phyloP scores from a whole-genome alignment of 2,113 vertebrate genomes.

The Delphinapterus leucas region DNA sequence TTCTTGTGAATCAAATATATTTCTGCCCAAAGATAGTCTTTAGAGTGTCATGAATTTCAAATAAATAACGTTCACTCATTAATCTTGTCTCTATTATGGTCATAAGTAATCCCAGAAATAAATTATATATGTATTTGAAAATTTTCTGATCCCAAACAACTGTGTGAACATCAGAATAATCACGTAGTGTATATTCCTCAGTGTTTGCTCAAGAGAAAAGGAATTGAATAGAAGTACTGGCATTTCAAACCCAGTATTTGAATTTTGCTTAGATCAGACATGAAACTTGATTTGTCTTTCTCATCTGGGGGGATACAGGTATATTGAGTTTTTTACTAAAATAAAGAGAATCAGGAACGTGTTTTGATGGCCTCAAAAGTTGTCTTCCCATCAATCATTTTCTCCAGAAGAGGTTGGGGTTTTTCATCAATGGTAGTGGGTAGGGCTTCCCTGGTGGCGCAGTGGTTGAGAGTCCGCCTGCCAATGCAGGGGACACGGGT shows the following conservation, averaged over 20 bases:
- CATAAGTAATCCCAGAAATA: constrained; percentile 44
- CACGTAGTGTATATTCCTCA: background rate
- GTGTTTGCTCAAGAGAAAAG: constrained; percentile 35
- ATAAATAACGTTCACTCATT: background rate
- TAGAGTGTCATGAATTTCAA: constrained; percentile 26
- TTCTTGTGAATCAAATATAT: background rate
- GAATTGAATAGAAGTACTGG: constrained; percentile 40
- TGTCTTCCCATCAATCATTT: constrained; percentile 30
- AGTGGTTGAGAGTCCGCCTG: too few relatives aligned
- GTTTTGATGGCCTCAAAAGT: background rate
- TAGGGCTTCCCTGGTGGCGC: background rate
- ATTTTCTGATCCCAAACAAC: constrained; percentile 30
- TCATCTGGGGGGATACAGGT: constrained; percentile 18
- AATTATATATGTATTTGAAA: constrained; percentile 7
- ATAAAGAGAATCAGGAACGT: constrained; percentile 37
- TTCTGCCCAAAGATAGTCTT: background rate
- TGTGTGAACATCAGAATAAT: constrained; percentile 52
- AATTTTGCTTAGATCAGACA: constrained; percentile 33
- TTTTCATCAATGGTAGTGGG: constrained; percentile 36
- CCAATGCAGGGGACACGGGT: too few relatives aligned
- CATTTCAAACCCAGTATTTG: constrained; percentile 57
- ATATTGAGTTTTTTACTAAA: constrained; percentile 59
- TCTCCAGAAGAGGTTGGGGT: background rate
- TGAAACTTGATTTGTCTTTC: constrained; percentile 38
- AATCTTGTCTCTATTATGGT: background rate